Evolutionary conservation across 2,797 vertebrate species (phyloP).

Genomic region (Sebastes glaucus): DNA sequence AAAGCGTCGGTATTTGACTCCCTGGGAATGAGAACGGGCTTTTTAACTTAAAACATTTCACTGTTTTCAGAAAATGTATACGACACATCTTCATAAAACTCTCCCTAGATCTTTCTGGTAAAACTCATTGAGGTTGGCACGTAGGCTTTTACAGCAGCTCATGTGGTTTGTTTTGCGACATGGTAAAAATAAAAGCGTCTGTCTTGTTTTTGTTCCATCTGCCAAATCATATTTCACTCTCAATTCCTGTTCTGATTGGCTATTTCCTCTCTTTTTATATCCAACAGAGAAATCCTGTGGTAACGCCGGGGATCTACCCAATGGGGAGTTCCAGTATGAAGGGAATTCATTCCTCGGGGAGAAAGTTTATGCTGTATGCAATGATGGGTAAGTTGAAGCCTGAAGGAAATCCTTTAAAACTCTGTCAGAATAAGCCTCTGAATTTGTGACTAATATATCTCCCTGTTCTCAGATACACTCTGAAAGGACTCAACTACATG

Average conservation of each 20-base stretch:
- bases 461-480: slow-evolving; percentile 60
- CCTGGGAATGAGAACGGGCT: no score
- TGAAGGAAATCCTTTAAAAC: background rate
- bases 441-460: background rate
- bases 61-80: background rate
- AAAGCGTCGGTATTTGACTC: no score
- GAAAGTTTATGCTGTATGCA: slow-evolving; percentile 65
- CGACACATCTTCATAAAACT: background rate
- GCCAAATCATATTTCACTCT: background rate
- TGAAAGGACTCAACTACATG: slow-evolving; percentile 67
- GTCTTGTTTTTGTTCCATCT: background rate
- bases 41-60: no score
- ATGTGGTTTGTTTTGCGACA: background rate
- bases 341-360: slow-evolving; percentile 44
- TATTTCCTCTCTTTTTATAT: background rate
- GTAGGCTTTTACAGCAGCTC: background rate
- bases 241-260: background rate
- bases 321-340: slow-evolving; percentile 61
- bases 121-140: background rate
- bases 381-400: slow-evolving; percentile 63
- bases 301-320: slow-evolving; percentile 58
- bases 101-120: background rate
- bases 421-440: background rate
- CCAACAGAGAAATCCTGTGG: slow-evolving; percentile 68
- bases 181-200: background rate